Evolutionary conservation across 1,140 invertebrate genomes (phyloP).

Genomic region (Lordiphosa clarofinis): DNA sequence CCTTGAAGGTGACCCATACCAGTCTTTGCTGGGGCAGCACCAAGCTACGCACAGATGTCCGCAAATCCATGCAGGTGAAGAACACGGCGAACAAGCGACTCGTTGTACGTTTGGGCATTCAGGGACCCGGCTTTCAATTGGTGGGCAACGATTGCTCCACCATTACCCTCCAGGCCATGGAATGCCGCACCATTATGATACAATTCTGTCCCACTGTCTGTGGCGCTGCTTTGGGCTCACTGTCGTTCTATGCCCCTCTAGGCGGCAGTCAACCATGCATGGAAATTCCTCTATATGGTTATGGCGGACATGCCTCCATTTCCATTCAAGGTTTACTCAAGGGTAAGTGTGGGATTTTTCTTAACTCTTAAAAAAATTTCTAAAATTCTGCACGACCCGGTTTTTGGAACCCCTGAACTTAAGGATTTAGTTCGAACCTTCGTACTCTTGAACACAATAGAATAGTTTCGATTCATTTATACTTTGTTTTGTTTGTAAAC

Average conservation of each 20-base stretch:
- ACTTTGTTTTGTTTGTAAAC: too few species aligned
- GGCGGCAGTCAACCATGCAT: constrained; percentile 41
- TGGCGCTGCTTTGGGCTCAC: constrained; percentile 62
- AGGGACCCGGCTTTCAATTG: constrained; percentile 74
- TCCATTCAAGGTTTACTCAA: constrained; percentile 55
- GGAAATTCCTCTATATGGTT: constrained; percentile 61
- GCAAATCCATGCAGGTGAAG: constrained; percentile 72
- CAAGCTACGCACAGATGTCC: constrained; percentile 63
- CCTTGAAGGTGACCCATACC: constrained; percentile 68
- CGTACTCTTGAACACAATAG: too few species aligned
- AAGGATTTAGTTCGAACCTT: too few species aligned
- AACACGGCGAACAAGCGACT: constrained; percentile 68
- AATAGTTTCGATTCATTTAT: too few species aligned
- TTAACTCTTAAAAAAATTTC: too few species aligned
- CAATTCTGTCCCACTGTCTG: constrained; percentile 75
- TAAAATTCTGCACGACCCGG: too few species aligned
- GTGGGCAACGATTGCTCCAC: constrained; percentile 43
- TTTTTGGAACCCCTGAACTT: too few species aligned
- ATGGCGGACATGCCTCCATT: constrained; percentile 68
- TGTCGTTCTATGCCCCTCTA: constrained; percentile 58
- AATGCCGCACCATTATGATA: constrained; percentile 65
- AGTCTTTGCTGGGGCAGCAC: constrained; percentile 75
- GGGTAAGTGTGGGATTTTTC: constrained; percentile 17
- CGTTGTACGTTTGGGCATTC: constrained; percentile 58
- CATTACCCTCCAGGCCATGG: constrained; percentile 66